Conservation (phyloP, 1,140 invertebrate genomes). For the Mycetomoellerius zeteki region DNA sequence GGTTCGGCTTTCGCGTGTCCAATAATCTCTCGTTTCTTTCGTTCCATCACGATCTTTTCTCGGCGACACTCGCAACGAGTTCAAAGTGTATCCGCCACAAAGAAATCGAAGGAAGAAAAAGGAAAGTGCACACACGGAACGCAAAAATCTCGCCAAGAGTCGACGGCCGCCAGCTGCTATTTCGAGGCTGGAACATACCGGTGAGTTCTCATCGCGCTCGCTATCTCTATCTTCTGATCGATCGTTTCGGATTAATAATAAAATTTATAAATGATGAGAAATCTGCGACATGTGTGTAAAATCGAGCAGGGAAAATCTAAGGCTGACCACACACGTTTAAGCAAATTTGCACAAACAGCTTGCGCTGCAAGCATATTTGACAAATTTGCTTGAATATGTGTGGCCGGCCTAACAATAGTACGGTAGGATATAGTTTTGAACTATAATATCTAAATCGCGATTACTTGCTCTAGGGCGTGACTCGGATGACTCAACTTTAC, state of each 20-base stretch:
- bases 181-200: slow-evolving; percentile 74
- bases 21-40: not conserved
- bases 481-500: not conserved
- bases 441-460: not conserved
- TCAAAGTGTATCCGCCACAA: not conserved
- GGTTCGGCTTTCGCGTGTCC: not conserved
- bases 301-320: not conserved
- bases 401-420: too few species aligned
- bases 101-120: slow-evolving; percentile 37
- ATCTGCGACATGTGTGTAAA: not conserved
- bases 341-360: too few species aligned
- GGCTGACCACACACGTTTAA: too few species aligned
- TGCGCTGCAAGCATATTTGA: too few species aligned
- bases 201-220: slow-evolving; percentile 66
- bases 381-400: too few species aligned
- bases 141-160: slow-evolving; percentile 69
- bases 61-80: not conserved
- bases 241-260: not conserved
- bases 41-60: slow-evolving; percentile 7
- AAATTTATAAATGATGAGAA: not conserved
- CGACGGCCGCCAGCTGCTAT: slow-evolving; percentile 71
- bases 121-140: slow-evolving; percentile 65
- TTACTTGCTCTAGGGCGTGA: slow-evolving; percentile 33
- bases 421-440: too few species aligned
- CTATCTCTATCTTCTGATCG: not conserved